Conservation (phyloP, 2,888 invertebrate species). For the Aspidiotus destructor region DNA sequence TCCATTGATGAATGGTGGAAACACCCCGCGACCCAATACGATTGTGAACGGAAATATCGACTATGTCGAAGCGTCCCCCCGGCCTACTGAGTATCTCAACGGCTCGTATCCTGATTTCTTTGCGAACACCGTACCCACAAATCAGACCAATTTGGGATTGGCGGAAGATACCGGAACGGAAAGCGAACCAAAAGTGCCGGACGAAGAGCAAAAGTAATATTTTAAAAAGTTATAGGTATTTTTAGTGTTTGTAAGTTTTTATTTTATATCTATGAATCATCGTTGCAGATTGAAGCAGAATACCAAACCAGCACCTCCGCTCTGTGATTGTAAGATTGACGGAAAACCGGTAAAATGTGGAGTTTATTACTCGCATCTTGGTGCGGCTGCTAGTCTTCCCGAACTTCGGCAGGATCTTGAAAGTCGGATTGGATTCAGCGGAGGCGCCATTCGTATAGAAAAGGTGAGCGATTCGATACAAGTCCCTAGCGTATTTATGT, state of each 20-base stretch:
- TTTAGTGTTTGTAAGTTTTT: not conserved
- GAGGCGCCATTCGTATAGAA: slow-evolving; percentile 80
- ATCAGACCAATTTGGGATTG: too few relatives aligned
- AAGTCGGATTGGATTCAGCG: slow-evolving; percentile 69
- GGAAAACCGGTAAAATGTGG: slow-evolving; percentile 82
- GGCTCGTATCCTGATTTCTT: slow-evolving; percentile 39
- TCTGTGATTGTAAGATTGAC: slow-evolving; percentile 77
- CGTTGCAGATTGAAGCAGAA: slow-evolving; percentile 51
- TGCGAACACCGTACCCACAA: too few relatives aligned
- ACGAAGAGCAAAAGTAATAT: too few relatives aligned
- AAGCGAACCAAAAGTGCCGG: too few relatives aligned
- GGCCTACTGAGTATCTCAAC: slow-evolving; percentile 46
- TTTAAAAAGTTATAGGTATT: too few relatives aligned
- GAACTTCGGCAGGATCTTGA: slow-evolving; percentile 78
- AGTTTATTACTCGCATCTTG: slow-evolving; percentile 89
- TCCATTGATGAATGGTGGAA: slow-evolving; percentile 37
- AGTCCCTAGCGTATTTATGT: too few relatives aligned
- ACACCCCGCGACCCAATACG: slow-evolving; percentile 34
- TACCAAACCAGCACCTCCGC: slow-evolving; percentile 73
- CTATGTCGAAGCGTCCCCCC: slow-evolving; percentile 41
- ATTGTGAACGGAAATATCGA: slow-evolving; percentile 38
- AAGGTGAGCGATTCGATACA: slow-evolving; percentile 51
- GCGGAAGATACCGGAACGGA: too few relatives aligned
- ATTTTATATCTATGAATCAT: not conserved
- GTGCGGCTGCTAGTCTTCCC: slow-evolving; percentile 62